phyloP scores from a whole-genome alignment of 2,888 invertebrate species.

The Acleris emargana region DNA sequence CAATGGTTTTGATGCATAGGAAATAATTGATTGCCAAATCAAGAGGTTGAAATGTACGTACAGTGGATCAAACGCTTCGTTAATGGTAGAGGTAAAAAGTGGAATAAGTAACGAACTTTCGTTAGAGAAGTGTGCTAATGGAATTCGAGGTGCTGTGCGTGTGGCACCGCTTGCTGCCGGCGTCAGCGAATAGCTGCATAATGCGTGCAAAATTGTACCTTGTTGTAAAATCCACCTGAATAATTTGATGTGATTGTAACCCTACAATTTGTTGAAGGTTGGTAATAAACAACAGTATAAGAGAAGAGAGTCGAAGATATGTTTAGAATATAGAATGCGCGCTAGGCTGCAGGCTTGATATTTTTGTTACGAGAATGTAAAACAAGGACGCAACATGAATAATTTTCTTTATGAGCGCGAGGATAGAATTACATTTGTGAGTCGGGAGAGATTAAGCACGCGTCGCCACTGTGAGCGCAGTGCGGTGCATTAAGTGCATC shows the following conservation, averaged over 20 bases:
- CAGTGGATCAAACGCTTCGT: slow-evolving; percentile 56
- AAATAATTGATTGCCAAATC: slow-evolving; percentile 50
- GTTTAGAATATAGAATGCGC: slow-evolving; percentile 12
- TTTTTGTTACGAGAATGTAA: slow-evolving; percentile 17
- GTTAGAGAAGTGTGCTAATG: slow-evolving; percentile 73
- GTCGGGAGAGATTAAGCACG: slow-evolving; percentile 75
- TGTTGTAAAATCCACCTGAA: no score
- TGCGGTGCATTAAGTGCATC: slow-evolving; percentile 51
- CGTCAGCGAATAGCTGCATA: slow-evolving; percentile 63
- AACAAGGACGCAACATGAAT: slow-evolving; percentile 30
- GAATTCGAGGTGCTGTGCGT: slow-evolving; percentile 62
- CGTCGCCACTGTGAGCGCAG: slow-evolving; percentile 47
- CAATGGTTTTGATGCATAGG: no score
- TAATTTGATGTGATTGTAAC: not conserved
- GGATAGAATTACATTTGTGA: slow-evolving; percentile 54
- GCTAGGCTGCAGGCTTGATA: slow-evolving; percentile 16
- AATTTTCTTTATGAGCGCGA: slow-evolving; percentile 37
- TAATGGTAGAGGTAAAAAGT: slow-evolving; percentile 65
- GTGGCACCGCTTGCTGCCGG: slow-evolving; percentile 44
- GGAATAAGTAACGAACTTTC: slow-evolving; percentile 74
- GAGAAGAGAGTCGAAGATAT: slow-evolving; percentile 14
- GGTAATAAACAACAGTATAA: not conserved
- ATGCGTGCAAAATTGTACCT: slow-evolving; percentile 36
- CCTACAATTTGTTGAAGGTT: not conserved
- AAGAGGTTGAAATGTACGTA: slow-evolving; percentile 53